Conservation (phyloP, 2,113 vertebrate genomes). For the Channa argus region DNA sequence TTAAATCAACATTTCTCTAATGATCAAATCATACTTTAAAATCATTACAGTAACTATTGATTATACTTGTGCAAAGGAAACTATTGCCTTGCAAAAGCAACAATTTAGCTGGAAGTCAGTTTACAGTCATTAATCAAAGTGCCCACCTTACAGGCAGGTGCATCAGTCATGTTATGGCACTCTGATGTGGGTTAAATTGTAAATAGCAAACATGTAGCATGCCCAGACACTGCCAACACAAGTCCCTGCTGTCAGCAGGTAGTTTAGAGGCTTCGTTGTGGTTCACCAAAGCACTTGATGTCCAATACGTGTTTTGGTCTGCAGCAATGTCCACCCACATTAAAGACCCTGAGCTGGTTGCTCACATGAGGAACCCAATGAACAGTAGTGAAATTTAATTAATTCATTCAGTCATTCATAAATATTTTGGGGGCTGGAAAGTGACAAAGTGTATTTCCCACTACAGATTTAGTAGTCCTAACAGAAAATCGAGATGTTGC, state of each 20-base stretch:
- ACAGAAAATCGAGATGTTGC: background rate
- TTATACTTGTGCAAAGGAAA: background rate
- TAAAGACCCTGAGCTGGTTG: background rate
- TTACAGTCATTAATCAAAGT: constrained; percentile 8
- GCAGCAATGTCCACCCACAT: background rate
- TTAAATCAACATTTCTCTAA: no score
- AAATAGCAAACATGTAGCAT: background rate
- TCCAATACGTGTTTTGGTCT: background rate
- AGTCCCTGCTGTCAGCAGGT: background rate
- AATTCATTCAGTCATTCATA: constrained; percentile 3
- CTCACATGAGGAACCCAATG: constrained; percentile 2
- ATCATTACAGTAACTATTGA: no score
- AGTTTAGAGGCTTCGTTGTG: constrained; percentile 5
- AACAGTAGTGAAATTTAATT: constrained; percentile 27
- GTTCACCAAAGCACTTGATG: background rate
- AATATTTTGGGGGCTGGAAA: background rate
- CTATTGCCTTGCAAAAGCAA: background rate
- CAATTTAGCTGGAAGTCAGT: constrained; percentile 8
- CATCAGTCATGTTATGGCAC: background rate
- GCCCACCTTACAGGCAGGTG: background rate
- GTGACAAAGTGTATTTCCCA: background rate
- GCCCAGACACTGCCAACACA: background rate
- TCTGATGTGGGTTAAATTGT: constrained; percentile 17
- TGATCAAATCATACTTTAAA: no score
- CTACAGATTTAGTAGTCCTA: background rate